phyloP scores from a whole-genome alignment of 1,140 invertebrate species.

The Bombus superbus region DNA sequence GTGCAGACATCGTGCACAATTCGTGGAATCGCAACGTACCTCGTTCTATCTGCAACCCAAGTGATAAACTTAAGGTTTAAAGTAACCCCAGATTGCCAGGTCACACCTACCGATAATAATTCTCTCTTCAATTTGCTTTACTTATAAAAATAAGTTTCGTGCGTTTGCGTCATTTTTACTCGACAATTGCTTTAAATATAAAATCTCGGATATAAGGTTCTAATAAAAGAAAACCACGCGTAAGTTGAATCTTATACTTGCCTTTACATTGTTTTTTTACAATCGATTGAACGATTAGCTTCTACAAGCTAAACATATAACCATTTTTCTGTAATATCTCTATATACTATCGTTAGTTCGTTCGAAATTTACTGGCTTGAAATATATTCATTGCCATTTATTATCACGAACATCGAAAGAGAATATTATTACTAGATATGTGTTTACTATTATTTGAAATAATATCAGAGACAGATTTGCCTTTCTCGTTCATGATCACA shows the following conservation, averaged over 20 bases:
- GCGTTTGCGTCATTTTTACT: neutral
- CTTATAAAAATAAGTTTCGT: neutral
- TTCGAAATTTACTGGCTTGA: neutral
- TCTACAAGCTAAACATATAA: neutral
- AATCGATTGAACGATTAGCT: too few relatives aligned
- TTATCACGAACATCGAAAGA: neutral
- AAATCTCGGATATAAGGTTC: neutral
- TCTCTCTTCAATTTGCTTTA: neutral
- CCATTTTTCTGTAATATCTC: neutral
- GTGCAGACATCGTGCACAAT: constrained; percentile 6
- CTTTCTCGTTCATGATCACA: neutral
- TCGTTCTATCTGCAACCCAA: constrained; percentile 3
- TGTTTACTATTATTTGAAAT: too few relatives aligned
- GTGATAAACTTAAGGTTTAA: constrained; percentile 31
- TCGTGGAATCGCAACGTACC: neutral
- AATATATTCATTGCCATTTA: neutral
- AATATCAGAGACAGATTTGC: too few relatives aligned
- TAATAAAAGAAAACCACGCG: neutral
- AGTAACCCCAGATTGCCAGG: constrained; percentile 18
- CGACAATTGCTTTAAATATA: neutral
- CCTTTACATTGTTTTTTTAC: too few relatives aligned
- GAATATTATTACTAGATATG: too few relatives aligned
- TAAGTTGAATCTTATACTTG: neutral
- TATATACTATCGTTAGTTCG: neutral
- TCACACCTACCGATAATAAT: constrained; percentile 13